phyloP scores from a whole-genome alignment of 1,140 invertebrate genomes.

The Plutomurus gul region DNA sequence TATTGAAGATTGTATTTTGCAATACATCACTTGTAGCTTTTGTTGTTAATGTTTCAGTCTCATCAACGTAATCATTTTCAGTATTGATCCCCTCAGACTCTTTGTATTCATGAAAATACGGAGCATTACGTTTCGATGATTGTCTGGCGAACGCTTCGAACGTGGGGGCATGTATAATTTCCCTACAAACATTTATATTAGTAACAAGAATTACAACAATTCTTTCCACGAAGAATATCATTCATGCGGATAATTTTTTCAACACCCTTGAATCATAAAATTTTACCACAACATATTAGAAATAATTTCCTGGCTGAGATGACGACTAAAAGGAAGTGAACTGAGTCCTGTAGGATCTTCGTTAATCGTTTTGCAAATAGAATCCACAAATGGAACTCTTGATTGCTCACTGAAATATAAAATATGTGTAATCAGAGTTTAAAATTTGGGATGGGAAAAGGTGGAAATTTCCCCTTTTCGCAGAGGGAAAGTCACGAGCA shows the following conservation, averaged over 20 bases:
- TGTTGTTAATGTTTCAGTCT: not conserved
- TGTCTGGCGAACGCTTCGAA: not conserved
- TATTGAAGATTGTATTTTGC: conserved; percentile 10
- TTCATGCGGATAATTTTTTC: not conserved
- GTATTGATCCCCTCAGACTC: not conserved
- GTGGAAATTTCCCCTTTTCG: too few species aligned
- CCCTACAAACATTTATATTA: not conserved
- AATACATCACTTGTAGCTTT: not conserved
- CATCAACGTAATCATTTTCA: not conserved
- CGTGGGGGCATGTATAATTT: not conserved
- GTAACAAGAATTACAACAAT: not conserved
- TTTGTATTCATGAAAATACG: conserved; percentile 30
- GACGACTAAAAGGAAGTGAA: not conserved
- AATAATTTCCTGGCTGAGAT: conserved; percentile 2
- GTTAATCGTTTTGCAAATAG: not conserved
- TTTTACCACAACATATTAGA: conserved; percentile 23
- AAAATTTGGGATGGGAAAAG: too few species aligned
- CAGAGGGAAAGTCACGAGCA: too few species aligned
- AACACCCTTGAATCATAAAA: not conserved
- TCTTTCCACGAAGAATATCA: too few species aligned
- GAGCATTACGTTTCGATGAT: not conserved
- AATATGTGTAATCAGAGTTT: too few species aligned
- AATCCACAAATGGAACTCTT: conserved; percentile 12
- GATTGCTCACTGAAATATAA: not conserved
- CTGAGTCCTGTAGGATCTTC: not conserved